phyloP scores from a whole-genome alignment of 2,797 vertebrate species.

The Propithecus deckenii region DNA sequence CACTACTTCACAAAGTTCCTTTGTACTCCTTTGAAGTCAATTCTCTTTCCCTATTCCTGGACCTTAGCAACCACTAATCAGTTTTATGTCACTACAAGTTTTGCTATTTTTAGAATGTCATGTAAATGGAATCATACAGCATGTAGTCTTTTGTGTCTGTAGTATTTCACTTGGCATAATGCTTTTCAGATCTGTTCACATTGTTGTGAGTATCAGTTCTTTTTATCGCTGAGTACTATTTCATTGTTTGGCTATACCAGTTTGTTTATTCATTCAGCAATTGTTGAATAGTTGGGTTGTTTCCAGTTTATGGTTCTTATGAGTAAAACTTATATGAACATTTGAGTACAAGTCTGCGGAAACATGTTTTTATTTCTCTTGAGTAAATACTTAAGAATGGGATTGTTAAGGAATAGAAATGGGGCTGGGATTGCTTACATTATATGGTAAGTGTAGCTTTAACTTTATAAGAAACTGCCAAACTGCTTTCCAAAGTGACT shows the following conservation, averaged over 20 bases:
- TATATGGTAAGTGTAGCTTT: neutral
- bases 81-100: neutral
- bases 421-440: neutral
- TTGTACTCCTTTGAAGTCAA: neutral
- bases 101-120: constrained; percentile 1
- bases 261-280: constrained; percentile 28
- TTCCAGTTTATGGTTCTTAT: constrained; percentile 4
- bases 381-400: neutral
- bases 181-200: neutral
- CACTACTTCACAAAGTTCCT: neutral
- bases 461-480: neutral
- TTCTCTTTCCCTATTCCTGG: neutral
- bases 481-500: neutral
- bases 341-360: neutral
- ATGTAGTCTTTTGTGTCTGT: neutral
- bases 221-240: constrained; percentile 29
- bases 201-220: neutral
- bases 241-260: neutral
- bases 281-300: neutral
- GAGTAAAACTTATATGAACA: neutral
- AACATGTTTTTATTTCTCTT: constrained; percentile 41
- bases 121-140: neutral
- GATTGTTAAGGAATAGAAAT: neutral
- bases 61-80: neutral
- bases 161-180: neutral